A percentile compares a stretch with the other conserved stretches of the same genome.
Conservation (phyloP, 2,888 invertebrate genomes). For the Dasypolia templi region DNA sequence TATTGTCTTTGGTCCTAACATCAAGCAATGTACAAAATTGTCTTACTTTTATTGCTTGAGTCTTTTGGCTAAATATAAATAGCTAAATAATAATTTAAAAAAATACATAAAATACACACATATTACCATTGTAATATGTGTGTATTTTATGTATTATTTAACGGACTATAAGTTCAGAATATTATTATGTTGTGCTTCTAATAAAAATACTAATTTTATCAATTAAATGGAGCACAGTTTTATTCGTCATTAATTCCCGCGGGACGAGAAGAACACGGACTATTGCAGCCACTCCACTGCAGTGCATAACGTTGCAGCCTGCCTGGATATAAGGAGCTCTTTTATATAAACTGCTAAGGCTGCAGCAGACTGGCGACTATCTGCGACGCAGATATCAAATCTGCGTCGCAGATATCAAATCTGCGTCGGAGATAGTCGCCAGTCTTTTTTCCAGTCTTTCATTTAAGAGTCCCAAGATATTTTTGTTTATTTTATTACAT, state of each 20-base stretch:
- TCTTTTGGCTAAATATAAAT: too few relatives aligned
- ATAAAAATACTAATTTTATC: conserved; percentile 47
- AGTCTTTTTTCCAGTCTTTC: neutral
- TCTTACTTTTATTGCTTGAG: too few relatives aligned
- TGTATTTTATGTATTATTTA: too few relatives aligned
- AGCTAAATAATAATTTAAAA: too few relatives aligned
- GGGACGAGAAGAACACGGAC: conserved; percentile 17
- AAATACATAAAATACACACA: too few relatives aligned
- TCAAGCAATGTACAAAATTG: too few relatives aligned
- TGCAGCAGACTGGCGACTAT: conserved; percentile 14
- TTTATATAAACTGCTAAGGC: conserved; percentile 46
- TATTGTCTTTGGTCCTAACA: too few relatives aligned
- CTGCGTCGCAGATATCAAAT: neutral
- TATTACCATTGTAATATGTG: too few relatives aligned
- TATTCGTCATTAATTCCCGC: conserved; percentile 23
- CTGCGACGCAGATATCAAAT: neutral
- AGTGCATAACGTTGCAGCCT: conserved; percentile 49
- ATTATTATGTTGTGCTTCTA: conserved; percentile 26
- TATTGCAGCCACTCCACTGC: conserved; percentile 56
- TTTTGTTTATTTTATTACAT: neutral
- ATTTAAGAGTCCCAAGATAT: neutral
- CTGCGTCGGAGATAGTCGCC: too few relatives aligned
- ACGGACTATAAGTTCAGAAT: neutral
- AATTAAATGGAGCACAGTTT: conserved; percentile 34
- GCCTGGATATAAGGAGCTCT: conserved; percentile 46